Evolutionary conservation across 2,113 vertebrate species (phyloP), one percentile per base, ranked within the genome.

Genomic region (Pyrgilauda ruficollis): DNA sequence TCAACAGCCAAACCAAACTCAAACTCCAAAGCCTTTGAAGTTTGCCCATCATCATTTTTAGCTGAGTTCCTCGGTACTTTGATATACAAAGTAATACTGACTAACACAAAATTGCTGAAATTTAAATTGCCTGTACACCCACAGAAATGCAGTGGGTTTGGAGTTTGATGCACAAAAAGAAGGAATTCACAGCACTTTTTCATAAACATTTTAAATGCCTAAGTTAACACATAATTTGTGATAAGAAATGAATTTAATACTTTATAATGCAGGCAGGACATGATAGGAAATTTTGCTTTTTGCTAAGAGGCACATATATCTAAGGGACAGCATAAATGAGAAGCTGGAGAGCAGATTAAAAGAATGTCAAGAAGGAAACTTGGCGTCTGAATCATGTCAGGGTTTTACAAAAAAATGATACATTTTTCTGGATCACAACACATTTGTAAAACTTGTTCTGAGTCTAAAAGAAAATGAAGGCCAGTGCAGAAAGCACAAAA

Each of bases 111-210:
- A 96, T 90, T 91, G 53, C 90, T 95, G 87, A 81, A 84, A 84
- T 86, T 66, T 86, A 80, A 95, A 95, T 95, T 97, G 84, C 92
- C 96, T 92, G 56, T 87, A 97, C 92, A 43, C 94, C 94, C 93
- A 97, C 94, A 75, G 95, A 91, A 95, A 87, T 93, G 55, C 82
- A 93, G 81, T 96, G 87, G 68, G 72, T 53, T 97, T 95, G 33
- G 61, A 91, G 88, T 96, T 73, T 93, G 93, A 85, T 86, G 90
- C 87, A 90, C 69, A 89, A 95, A 86, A 77, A 92, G 92, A 97
- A 91, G 70, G 61, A 96, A 96, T 86, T 96, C 53, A 61, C 87
- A 41, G 73, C 87, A 82, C 52, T 96, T 94, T 87, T 94, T 49
- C n/a, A 84, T 64, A 52, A 96, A 95, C 62, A 92, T 84, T 97